Evolutionary conservation across 2,797 vertebrate genomes (phyloP), one percentile per base, ranked within the genome.

Genomic region (Coilia nasus): DNA sequence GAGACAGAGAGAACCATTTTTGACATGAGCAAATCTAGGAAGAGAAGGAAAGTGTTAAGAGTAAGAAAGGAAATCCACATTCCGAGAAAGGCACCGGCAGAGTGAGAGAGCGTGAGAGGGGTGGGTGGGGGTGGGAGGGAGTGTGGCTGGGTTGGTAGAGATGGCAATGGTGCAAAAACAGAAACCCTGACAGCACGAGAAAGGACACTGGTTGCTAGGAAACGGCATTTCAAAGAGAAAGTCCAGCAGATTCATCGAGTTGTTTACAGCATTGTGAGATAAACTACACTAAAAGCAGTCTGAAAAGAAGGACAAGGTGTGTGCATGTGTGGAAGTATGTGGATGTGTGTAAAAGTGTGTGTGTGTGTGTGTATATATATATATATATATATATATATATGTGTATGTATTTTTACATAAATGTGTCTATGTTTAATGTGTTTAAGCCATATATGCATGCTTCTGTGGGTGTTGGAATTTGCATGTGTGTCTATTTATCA

Each of bases 251-350:
- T 82, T 84, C 83, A 83, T 81, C 23, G 31, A 17, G 87, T 89
- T 83, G 71, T 81, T 35, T 87, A 89, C 87, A 89, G 87, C 88
- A 87, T 88, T 83, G 56, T 80, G 84, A 90, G 86, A 80, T 87
- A 88, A 83, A 82, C 81, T 87, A 88, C 87, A 90, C 87, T 89
- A 87, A 83, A 84, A 85, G 83, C 81, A 82, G 28, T 17, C 84
- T 81, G 56, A 82, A 85, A 78, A 50, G 84, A 78, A 78, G 9
- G 71, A 78, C 11, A 28, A 31, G 25, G 54, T 15, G 83, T 81
- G 60, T 60, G 44, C 28, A 67, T 54, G 44, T 71, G 81, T 86
- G 47, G 46, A 28, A 25, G 12, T 64, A 64, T 25, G 15, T 60
- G 59, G 3, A 11, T 25, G 60, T 85, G 44, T 14, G 83, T 71